Conservation (phyloP, 1,140 invertebrate species). For the Formica exsecta region DNA sequence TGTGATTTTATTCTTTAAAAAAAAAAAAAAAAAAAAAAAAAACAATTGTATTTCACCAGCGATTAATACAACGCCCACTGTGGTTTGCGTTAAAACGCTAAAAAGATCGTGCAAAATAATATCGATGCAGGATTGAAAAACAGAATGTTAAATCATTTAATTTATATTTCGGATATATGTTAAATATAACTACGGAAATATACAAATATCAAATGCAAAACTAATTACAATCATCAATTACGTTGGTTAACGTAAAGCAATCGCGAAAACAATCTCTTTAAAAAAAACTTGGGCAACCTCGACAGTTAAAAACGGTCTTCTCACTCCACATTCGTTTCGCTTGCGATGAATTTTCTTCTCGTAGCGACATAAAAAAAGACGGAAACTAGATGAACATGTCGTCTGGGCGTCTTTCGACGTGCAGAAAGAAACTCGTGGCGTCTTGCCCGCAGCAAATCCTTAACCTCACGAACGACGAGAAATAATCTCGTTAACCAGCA, state of each 20-base stretch:
- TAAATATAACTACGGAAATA: neutral
- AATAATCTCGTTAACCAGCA: constrained; percentile 77
- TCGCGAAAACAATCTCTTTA: constrained; percentile 6
- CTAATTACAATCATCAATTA: neutral
- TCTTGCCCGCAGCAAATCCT: constrained; percentile 40
- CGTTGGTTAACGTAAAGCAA: neutral
- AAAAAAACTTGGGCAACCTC: neutral
- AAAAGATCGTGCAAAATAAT: neutral
- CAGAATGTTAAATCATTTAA: neutral
- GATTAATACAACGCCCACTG: neutral
- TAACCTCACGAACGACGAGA: constrained; percentile 54
- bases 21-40: neutral
- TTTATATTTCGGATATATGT: neutral
- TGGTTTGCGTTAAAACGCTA: neutral
- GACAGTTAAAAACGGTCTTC: neutral
- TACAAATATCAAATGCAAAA: neutral
- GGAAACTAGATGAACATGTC: constrained; percentile 24
- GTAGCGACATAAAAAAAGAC: neutral
- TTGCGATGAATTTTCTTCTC: constrained; percentile 23
- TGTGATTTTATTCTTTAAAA: neutral
- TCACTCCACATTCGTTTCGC: neutral
- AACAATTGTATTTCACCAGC: neutral
- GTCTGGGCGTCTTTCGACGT: constrained; percentile 11
- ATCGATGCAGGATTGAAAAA: neutral
- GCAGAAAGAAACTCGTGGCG: neutral